Evolutionary conservation across 2,888 invertebrate genomes (phyloP), one percentile per base, ranked within the genome.

Genomic region (Zeuzera pyrina): DNA sequence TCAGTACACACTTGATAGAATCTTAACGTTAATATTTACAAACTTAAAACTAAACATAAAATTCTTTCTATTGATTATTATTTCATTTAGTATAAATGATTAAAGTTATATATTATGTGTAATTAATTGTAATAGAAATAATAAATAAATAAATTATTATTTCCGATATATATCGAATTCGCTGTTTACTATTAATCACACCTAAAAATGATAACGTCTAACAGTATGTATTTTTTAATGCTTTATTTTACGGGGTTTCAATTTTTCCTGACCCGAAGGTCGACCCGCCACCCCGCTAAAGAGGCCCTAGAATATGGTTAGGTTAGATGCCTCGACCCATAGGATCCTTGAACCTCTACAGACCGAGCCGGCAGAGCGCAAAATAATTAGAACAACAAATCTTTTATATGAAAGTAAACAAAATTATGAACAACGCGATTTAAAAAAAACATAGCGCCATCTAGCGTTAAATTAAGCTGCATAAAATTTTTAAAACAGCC

Each of bases 301-400:
- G 76, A 79, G 78, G 81, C 66, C 83, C 81, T 56, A 83, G 72
- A 78, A 78, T 39, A 38, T 65, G 81, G 83, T 83, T 83, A 84
- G 84, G 84, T 83, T 84, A 83, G 83, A n/a, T 31, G 31, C 79
- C 83, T 83, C 78, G 60, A 41, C 74, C 88, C 85, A 85, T 85
- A 86, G 84, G 84, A 59, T 65, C 65, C 91, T 88, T 85, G 87
- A 88, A 89, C 86, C 84, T 85, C 86, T 86, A 87, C 85, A 88
- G 90, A 90, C 88, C 87, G 91, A 91, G 89, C 90, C 88, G 90
- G 89, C 89, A 14, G 12, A 28, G 15, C 11, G 15, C 28, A 28
- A 28, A 15, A n/a, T n/a, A n/a, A n/a, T n/a, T n/a, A n/a, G 25
- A 2, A 2, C 0, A 0, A 0, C 0, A 16, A 6, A 78, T 60